These are phyloP conservation scores for Mastomys natalensis DNA, from an alignment of 2,113 vertebrate species.

Conservation along the genomic window DNA sequence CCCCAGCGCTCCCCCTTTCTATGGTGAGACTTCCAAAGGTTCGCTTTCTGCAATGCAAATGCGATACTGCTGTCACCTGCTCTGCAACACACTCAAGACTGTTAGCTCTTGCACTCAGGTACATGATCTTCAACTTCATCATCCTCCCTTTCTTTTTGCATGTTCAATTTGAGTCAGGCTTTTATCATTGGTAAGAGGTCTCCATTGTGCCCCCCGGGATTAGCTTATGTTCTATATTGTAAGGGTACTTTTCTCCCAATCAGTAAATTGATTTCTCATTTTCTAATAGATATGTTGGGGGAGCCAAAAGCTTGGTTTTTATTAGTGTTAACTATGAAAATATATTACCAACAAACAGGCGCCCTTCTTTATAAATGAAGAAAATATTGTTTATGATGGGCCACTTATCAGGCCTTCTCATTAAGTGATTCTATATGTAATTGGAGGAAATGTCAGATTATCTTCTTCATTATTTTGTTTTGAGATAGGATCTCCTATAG, in stretches of 20 bases:
- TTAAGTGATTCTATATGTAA: background rate
- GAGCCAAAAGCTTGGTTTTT: background rate
- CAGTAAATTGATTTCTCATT: background rate
- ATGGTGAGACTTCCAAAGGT: background rate
- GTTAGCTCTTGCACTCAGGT: background rate
- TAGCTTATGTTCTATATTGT: background rate
- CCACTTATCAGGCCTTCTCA: background rate
- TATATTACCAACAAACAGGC: background rate
- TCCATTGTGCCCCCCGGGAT: too few species aligned
- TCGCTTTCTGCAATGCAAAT: background rate
- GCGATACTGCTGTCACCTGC: background rate
- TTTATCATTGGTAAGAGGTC: background rate
- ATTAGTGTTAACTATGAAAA: background rate
- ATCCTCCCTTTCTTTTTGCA: background rate
- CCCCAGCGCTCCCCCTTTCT: background rate
- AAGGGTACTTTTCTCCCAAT: background rate
- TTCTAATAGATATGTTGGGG: background rate
- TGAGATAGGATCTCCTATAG: background rate
- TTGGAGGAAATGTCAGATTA: background rate
- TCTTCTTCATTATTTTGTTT: background rate
- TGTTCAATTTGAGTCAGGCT: background rate
- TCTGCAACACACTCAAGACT: background rate
- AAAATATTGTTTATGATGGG: background rate
- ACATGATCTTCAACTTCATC: background rate
- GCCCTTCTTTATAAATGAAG: background rate